These are phyloP conservation scores for Noctua comes DNA, from an alignment of 2,888 invertebrate species.

Conservation along the genomic window DNA sequence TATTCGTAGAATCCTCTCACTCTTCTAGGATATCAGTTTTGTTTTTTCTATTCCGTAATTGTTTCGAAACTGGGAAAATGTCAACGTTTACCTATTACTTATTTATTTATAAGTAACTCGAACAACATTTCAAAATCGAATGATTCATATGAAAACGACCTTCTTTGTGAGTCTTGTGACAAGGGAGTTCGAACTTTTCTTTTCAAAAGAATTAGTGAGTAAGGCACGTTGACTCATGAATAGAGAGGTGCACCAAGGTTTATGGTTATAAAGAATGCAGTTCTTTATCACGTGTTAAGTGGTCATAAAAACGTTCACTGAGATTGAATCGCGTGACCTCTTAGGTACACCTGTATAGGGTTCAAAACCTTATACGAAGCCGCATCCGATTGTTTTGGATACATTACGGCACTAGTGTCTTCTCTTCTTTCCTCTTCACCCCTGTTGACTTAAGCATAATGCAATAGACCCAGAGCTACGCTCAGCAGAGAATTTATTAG, in stretches of 20 bases:
- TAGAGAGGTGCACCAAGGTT: conserved; percentile 47
- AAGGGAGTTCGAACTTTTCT: conserved; percentile 58
- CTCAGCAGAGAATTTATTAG: background rate
- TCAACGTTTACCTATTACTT: background rate
- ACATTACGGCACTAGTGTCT: background rate
- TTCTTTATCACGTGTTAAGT: conserved; percentile 1
- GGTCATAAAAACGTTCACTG: conserved; percentile 4
- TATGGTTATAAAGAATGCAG: conserved; percentile 20
- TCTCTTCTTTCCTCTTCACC: background rate
- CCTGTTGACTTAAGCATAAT: background rate
- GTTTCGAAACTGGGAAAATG: background rate
- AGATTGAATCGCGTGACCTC: background rate
- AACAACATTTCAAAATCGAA: conserved; percentile 30
- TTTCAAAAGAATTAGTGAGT: conserved; percentile 52
- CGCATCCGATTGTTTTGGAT: background rate
- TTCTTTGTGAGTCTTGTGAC: conserved; percentile 34
- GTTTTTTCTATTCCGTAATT: background rate
- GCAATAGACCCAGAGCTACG: background rate
- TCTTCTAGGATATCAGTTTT: background rate
- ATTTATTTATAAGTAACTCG: conserved; percentile 23
- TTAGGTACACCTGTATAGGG: background rate
- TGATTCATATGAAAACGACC: conserved; percentile 53
- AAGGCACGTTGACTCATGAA: conserved; percentile 58
- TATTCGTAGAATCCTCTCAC: background rate
- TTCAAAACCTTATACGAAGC: no score